Conservation (phyloP, 2,888 invertebrate genomes). For the Liopterus haemorrhoidalis region DNA sequence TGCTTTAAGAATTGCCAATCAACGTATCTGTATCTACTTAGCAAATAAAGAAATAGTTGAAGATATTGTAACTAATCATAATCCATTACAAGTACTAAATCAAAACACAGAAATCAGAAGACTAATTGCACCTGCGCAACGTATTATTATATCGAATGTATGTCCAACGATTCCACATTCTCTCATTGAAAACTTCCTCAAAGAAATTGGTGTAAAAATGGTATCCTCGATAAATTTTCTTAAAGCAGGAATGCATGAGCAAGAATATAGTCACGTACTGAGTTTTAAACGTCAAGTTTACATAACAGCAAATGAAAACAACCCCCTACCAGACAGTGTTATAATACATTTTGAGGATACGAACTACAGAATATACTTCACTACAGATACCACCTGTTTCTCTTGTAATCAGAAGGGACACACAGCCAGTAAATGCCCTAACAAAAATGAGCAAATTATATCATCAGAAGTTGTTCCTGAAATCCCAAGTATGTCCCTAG, state of each 20-base stretch:
- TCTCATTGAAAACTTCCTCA: conserved; percentile 3
- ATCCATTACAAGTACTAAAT: conserved; percentile 6
- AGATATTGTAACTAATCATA: conserved; percentile 11
- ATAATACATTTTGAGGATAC: background rate
- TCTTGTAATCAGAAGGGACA: too few species aligned
- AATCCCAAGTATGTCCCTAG: too few species aligned
- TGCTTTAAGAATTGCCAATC: conserved; percentile 14
- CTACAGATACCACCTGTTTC: too few species aligned
- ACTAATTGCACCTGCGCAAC: conserved; percentile 8
- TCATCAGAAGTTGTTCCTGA: too few species aligned
- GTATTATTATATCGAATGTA: conserved; percentile 18
- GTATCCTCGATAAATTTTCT: conserved; percentile 4
- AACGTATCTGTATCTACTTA: conserved; percentile 16
- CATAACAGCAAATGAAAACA: conserved; percentile 1
- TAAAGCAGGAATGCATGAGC: conserved; percentile 4
- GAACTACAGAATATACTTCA: conserved; percentile 2
- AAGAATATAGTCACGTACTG: conserved; percentile 7
- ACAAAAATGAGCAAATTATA: too few species aligned
- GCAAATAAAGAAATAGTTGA: conserved; percentile 8
- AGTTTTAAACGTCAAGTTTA: conserved; percentile 5
- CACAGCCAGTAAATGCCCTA: too few species aligned
- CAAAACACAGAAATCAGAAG: conserved; percentile 8
- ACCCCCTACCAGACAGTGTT: background rate
- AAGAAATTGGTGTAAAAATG: conserved; percentile 1
- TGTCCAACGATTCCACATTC: conserved; percentile 12